Base-by-base conservation (phyloP, 2,113 vertebrate species). In the Oreochromis niloticus region DNA sequence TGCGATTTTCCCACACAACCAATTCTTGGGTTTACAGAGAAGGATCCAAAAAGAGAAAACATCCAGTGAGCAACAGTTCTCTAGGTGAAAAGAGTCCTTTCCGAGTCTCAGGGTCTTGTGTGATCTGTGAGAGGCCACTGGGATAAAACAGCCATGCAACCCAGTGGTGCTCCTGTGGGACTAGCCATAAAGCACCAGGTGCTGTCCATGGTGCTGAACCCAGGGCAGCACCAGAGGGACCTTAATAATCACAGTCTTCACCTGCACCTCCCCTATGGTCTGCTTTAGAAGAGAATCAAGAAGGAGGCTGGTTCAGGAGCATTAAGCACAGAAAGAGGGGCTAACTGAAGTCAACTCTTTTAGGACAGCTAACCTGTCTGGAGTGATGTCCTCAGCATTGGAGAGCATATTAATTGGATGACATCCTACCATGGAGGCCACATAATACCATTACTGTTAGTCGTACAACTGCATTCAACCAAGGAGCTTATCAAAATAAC, bases 151-250 rank as follows among this genome's bases (percentile, higher is more conserved):
- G 24, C 19, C 34, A 6, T 1, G 13, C 5, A 52, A 30, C 11
- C 71, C 66, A 73, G 30, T 22, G 36, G 4, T 30, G 19, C 56
- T 85, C 66, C 52, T 75, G 13, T 84, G 80, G 91, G 87, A 89
- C 6, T 22, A 68, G 83, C 66, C 57, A 81, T 9, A 4, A 27
- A 80, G 48, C 46, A 90, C 7, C 7, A 55, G 16, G 84, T 88
- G 84, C 94, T 95, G 73, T 93, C 94, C 91, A 41, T 94, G 92
- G 94, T 95, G 83, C 94, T 94, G 92, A 95, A 91, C 55, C 17
- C 59, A 85, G 89, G 89, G 61, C 78, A 56, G 43, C 57, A 91
- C 27, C 46, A 79, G 73, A 61, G 36, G 63, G 32, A 66, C 24
- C 75, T 80, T n/a, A 43, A 6, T 5, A 27, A 22, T 68, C 17